Evolutionary conservation across 2,113 vertebrate genomes (phyloP).

Genomic region (Pollachius pollachius): DNA sequence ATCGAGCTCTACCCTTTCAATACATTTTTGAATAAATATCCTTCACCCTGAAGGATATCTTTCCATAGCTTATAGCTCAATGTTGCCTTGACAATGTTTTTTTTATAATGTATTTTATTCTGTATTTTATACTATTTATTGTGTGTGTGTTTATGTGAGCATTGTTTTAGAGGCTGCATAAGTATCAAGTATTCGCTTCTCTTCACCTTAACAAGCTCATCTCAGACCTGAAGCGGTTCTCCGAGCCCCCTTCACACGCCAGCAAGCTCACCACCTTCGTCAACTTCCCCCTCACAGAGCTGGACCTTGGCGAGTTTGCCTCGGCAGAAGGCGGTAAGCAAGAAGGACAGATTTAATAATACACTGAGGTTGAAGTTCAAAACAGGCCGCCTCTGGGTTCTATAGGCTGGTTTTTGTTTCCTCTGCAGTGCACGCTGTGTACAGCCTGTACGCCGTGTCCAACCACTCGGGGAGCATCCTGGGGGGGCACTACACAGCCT

Average conservation of each 20-base stretch:
- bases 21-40: too few relatives aligned
- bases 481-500: slow-evolving; percentile 96
- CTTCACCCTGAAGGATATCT: too few relatives aligned
- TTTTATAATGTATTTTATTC: too few relatives aligned
- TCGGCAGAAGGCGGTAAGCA: slow-evolving; percentile 85
- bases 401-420: neutral
- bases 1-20: too few relatives aligned
- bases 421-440: slow-evolving; percentile 80
- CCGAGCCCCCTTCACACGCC: slow-evolving; percentile 84
- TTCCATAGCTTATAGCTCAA: too few relatives aligned
- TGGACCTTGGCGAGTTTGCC: slow-evolving; percentile 90
- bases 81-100: too few relatives aligned
- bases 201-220: slow-evolving; percentile 72
- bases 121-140: too few relatives aligned
- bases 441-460: slow-evolving; percentile 93
- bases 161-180: too few relatives aligned
- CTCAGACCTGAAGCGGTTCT: slow-evolving; percentile 95
- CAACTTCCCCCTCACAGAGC: slow-evolving; percentile 91
- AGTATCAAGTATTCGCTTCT: too few relatives aligned
- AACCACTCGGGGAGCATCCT: slow-evolving; percentile 94
- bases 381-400: too few relatives aligned
- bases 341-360: neutral
- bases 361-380: too few relatives aligned
- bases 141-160: too few relatives aligned
- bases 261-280: slow-evolving; percentile 93